Conservation (phyloP, 2,888 invertebrate genomes). For the Yponomeuta sedellus region DNA sequence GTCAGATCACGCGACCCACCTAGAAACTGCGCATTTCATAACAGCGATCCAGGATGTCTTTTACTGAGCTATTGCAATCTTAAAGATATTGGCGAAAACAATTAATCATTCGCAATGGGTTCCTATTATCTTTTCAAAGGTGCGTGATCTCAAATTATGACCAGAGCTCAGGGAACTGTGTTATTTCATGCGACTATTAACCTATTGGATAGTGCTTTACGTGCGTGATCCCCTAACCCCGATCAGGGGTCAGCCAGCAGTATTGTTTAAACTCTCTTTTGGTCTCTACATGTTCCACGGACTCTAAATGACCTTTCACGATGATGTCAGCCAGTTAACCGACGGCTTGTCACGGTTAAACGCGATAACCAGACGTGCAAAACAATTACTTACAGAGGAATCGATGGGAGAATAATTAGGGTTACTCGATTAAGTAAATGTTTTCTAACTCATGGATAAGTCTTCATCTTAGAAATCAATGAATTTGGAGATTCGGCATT, state of each 20-base stretch:
- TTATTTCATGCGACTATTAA: neutral
- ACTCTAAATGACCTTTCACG: conserved; percentile 9
- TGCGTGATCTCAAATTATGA: neutral
- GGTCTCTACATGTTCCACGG: neutral
- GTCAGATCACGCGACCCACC: no score
- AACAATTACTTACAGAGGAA: neutral
- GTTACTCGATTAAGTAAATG: no score
- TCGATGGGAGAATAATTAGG: neutral
- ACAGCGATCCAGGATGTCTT: no score
- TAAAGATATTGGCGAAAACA: neutral
- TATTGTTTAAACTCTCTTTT: neutral
- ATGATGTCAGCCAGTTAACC: conserved; percentile 4
- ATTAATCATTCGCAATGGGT: neutral
- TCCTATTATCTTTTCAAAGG: neutral
- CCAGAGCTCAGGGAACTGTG: neutral
- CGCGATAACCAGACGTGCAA: conserved; percentile 3
- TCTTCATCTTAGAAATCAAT: no score
- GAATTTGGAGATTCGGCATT: no score
- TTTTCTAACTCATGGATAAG: no score
- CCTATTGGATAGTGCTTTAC: neutral
- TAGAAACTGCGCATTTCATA: no score
- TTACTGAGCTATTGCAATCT: no score
- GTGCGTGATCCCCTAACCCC: neutral
- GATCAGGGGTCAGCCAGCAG: neutral
- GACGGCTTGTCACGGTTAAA: conserved; percentile 15